Evolutionary conservation across 1,140 invertebrate genomes (phyloP).

Genomic region (Eulimnadia texana): DNA sequence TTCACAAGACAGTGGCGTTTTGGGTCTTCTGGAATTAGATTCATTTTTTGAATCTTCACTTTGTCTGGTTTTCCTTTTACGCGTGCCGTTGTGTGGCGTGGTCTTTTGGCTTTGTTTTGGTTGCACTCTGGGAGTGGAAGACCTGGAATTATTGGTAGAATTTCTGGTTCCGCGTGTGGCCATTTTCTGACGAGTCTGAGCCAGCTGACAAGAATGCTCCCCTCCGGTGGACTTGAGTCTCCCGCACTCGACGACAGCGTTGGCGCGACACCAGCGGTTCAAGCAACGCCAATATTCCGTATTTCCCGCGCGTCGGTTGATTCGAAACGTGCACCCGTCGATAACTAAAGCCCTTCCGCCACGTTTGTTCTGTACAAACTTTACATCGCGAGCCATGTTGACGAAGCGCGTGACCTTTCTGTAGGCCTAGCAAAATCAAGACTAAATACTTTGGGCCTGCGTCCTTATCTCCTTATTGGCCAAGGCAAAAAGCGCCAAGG

Average conservation of each 20-base stretch:
- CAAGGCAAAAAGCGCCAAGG: no score
- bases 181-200: slow-evolving; percentile 1
- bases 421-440: no score
- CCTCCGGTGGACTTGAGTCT: slow-evolving; percentile 3
- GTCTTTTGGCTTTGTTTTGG: neutral
- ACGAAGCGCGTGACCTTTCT: no score
- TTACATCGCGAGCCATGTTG: neutral
- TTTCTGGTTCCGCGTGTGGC: slow-evolving; percentile 3
- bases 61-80: neutral
- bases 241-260: slow-evolving; percentile 1
- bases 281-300: slow-evolving; percentile 8
- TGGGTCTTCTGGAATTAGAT: neutral
- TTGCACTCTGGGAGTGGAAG: neutral
- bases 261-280: slow-evolving; percentile 3
- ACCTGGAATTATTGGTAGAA: neutral
- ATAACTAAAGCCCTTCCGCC: neutral
- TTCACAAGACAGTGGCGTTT: neutral
- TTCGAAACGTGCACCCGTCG: slow-evolving; percentile 5
- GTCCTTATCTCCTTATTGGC: no score
- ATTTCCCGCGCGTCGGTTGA: slow-evolving; percentile 5
- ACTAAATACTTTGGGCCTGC: no score
- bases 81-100: neutral
- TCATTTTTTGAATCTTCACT: neutral
- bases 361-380: neutral
- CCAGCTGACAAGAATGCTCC: neutral